Percentiles rank a stretch among this genome's conserved stretches.
phyloP scores from a whole-genome alignment of 2,888 invertebrate species.

The Acronicta alni region DNA sequence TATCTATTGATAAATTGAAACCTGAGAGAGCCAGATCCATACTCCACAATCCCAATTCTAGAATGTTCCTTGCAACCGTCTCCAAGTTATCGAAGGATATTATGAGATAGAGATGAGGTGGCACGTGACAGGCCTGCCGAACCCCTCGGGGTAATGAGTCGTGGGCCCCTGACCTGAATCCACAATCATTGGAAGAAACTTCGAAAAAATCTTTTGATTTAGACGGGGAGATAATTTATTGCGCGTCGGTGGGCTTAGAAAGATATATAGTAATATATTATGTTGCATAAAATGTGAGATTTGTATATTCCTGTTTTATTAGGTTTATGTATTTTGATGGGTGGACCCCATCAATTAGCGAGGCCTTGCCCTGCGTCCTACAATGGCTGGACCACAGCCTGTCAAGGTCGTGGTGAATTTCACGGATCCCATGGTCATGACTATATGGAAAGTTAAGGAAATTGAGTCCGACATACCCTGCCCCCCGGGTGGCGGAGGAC shows the following conservation, averaged over 20 bases:
- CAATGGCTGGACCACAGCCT: too few relatives aligned
- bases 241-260: neutral
- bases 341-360: too few relatives aligned
- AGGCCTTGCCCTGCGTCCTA: too few relatives aligned
- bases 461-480: too few relatives aligned
- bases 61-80: neutral
- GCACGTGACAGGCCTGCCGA: constrained; percentile 33
- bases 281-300: neutral
- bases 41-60: too few relatives aligned
- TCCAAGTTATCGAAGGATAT: constrained; percentile 4
- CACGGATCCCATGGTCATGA: too few relatives aligned
- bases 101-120: constrained; percentile 25
- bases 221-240: constrained; percentile 10
- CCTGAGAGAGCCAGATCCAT: too few relatives aligned
- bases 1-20: too few relatives aligned
- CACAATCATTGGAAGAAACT: constrained; percentile 20
- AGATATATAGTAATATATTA: neutral
- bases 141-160: constrained; percentile 41
- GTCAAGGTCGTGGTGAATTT: too few relatives aligned
- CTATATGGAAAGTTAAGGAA: too few relatives aligned
- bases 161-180: constrained; percentile 46
- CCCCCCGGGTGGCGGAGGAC: too few relatives aligned
- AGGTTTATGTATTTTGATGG: too few relatives aligned
- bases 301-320: neutral
- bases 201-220: constrained; percentile 3